phyloP scores from a whole-genome alignment of 1,140 invertebrate genomes.

The Achroia grisella region DNA sequence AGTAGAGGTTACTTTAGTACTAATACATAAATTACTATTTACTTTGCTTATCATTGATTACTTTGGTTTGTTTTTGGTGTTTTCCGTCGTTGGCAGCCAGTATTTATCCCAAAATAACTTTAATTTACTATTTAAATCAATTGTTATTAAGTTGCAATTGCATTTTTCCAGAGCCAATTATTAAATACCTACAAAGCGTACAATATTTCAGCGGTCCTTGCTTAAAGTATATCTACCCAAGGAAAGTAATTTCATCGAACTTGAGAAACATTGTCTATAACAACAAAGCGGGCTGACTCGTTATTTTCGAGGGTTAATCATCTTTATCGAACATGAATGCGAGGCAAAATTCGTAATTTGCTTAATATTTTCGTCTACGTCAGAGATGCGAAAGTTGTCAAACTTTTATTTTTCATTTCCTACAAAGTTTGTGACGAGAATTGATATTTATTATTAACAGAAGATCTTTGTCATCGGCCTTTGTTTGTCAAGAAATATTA shows the following conservation, averaged over 20 bases:
- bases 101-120: too few species aligned
- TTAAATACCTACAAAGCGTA: too few species aligned
- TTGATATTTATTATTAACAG: slow-evolving; percentile 4
- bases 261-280: slow-evolving; percentile 25
- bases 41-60: too few species aligned
- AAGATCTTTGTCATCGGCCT: neutral
- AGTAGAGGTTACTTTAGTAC: too few species aligned
- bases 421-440: slow-evolving; percentile 1
- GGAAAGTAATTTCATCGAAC: slow-evolving; percentile 25
- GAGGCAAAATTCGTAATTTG: slow-evolving; percentile 17
- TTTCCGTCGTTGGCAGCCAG: too few species aligned
- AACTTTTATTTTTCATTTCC: slow-evolving; percentile 4
- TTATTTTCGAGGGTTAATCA: slow-evolving; percentile 30
- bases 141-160: too few species aligned
- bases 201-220: slow-evolving; percentile 5
- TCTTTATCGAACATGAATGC: slow-evolving; percentile 20
- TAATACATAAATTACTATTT: too few species aligned
- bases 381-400: neutral
- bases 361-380: slow-evolving; percentile 4
- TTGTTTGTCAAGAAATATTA: too few species aligned
- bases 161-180: too few species aligned
- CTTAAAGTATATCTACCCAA: slow-evolving; percentile 13
- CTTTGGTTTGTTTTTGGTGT: too few species aligned
- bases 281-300: slow-evolving; percentile 21
- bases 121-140: too few species aligned